Conservation (phyloP, 2,113 vertebrate species). For the Alligator mississippiensis region DNA sequence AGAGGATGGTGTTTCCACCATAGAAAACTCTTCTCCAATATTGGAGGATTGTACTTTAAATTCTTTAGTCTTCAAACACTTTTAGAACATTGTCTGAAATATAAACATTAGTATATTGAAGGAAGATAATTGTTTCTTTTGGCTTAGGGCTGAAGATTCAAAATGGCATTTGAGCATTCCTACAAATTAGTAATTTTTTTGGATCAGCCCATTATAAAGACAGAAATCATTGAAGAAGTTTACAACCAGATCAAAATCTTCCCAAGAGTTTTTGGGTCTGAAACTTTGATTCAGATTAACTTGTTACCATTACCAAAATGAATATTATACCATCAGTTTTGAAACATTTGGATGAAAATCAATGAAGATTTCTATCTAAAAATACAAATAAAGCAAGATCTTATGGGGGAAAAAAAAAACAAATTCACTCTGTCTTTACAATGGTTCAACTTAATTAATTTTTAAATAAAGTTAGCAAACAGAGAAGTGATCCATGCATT, state of each 20-base stretch:
- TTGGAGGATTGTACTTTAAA: neutral
- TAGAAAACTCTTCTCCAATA: slow-evolving; percentile 32
- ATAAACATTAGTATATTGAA: neutral
- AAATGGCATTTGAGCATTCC: neutral
- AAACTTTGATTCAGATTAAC: neutral
- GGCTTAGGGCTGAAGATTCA: neutral
- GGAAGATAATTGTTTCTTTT: neutral
- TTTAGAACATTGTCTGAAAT: neutral
- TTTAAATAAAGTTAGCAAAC: neutral
- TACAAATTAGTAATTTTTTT: neutral
- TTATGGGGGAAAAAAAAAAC: neutral
- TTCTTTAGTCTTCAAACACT: neutral
- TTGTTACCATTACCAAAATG: neutral
- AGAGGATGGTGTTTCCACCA: slow-evolving; percentile 43
- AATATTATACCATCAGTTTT: neutral
- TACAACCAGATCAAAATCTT: neutral
- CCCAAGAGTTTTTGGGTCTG: neutral
- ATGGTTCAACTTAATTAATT: neutral
- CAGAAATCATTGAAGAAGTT: neutral
- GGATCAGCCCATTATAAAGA: neutral
- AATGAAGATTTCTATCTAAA: neutral
- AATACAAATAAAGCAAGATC: neutral
- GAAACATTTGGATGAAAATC: neutral
- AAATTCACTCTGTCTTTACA: neutral
- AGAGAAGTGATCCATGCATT: neutral